Evolutionary conservation across 37 sponge, comb jelly and placozoan species (phyloP).

Genomic region (Halisarca cf. caerulea): DNA sequence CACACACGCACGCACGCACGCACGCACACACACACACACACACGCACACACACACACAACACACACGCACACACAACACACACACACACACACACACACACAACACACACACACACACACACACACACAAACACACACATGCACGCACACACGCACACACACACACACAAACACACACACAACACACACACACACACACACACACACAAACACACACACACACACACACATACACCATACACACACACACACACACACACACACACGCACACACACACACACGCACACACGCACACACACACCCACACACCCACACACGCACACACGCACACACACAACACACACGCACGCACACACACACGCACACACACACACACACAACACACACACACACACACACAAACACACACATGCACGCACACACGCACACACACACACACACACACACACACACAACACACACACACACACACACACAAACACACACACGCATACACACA

Average conservation of each 20-base stretch:
- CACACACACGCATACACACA: too few species aligned
- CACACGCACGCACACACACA: constrained; percentile 20
- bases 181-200: constrained; percentile 10
- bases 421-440: too few species aligned
- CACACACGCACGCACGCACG: too few species aligned
- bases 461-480: too few species aligned
- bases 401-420: too few species aligned
- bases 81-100: neutral
- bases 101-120: constrained; percentile 9
- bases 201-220: constrained; percentile 2
- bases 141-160: too few species aligned
- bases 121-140: neutral
- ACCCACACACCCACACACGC: constrained; percentile 21
- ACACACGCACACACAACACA: neutral
- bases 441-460: too few species aligned
- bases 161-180: too few species aligned
- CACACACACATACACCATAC: constrained; percentile 16
- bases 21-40: too few species aligned
- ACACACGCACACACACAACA: constrained; percentile 27
- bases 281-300: constrained; percentile 23
- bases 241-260: constrained; percentile 31
- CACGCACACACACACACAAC: too few species aligned
- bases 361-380: neutral
- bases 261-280: constrained; percentile 5
- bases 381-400: too few species aligned